Base-by-base conservation (phyloP, 2,797 vertebrate genomes). In the Protosalanx chinensis region DNA sequence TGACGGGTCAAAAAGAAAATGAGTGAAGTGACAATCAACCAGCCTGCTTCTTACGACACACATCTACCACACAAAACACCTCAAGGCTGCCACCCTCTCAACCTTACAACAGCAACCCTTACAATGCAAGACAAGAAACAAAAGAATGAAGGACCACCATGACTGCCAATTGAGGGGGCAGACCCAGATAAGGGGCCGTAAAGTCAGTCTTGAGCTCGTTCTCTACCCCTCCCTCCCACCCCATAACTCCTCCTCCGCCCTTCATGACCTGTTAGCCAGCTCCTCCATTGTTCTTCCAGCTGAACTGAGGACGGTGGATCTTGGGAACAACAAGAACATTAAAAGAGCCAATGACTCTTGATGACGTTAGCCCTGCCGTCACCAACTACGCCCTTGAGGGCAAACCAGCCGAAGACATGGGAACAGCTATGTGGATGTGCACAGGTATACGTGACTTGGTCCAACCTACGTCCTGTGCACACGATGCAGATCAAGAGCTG, bases 221-320 rank as follows among this genome's bases (percentile, higher is more conserved):
- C 70, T 64, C 66, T 57, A 62, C 46, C 41, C 56, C 51, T 27
- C 62, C 85, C 76, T 4, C 51, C 51, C 51, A 80, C 76, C 77
- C 84, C 85, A 72, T 67, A 32, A 63, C 10, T 59, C 53, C 53
- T n/a, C 23, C 59, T 27, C 58, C 37, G 8, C 37, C 23, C 51
- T 20, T 29, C 2, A 5, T 27, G 20, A 20, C 58, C n/a, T 8
- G 20, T 23, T 10, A 4, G 7, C 27, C 58, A n/a, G 51, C 51
- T 16, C 51, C 15, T 16, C 51, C 51, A 16, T 56, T 16, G 51
- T 56, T 56, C 51, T n/a, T 56, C 51, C 51, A 56, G 5, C 51
- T n/a, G 51, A 56, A 49, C 8, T 12, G 46, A 49, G 46, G 33
- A 49, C 2, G 8, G 15, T 49, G 46, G 8, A 15, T 4, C 46